Conservation (phyloP, 2,113 vertebrate species). For the Agelaius phoeniceus region DNA sequence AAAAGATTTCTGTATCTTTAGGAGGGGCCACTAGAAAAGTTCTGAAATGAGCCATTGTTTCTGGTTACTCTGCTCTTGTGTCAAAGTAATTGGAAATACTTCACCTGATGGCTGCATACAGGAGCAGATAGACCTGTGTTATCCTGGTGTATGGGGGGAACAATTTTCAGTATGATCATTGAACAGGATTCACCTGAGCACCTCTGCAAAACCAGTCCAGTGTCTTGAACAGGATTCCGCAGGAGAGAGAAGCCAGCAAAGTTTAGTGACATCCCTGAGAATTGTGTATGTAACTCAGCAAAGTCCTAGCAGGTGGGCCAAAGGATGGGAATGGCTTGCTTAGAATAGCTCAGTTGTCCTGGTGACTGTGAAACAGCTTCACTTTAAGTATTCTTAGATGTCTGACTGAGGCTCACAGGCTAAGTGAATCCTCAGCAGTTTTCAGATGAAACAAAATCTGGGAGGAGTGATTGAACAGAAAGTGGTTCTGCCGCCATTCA, state of each 20-base stretch:
- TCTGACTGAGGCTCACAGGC: background rate
- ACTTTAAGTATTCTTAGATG: background rate
- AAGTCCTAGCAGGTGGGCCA: background rate
- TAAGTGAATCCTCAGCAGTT: background rate
- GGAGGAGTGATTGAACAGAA: background rate
- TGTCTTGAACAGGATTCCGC: background rate
- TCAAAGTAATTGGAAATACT: background rate
- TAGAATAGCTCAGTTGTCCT: background rate
- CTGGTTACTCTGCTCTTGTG: background rate
- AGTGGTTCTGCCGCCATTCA: background rate
- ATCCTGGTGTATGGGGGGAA: background rate
- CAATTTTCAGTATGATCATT: background rate
- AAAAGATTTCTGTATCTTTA: background rate
- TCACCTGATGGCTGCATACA: fast-evolving
- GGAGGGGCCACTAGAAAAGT: background rate
- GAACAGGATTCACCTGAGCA: background rate
- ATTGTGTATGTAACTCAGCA: background rate
- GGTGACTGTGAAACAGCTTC: background rate
- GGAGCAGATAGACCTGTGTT: background rate
- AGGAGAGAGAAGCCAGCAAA: background rate
- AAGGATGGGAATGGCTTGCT: background rate
- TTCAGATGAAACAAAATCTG: background rate
- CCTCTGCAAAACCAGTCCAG: background rate
- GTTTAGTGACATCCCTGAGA: background rate
- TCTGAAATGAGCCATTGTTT: background rate